A percentile compares a stretch with the other conserved stretches of the same genome.
These are phyloP conservation scores for Ecliptopera silaceata DNA, from an alignment of 2,888 invertebrate genomes.

Conservation along the genomic window DNA sequence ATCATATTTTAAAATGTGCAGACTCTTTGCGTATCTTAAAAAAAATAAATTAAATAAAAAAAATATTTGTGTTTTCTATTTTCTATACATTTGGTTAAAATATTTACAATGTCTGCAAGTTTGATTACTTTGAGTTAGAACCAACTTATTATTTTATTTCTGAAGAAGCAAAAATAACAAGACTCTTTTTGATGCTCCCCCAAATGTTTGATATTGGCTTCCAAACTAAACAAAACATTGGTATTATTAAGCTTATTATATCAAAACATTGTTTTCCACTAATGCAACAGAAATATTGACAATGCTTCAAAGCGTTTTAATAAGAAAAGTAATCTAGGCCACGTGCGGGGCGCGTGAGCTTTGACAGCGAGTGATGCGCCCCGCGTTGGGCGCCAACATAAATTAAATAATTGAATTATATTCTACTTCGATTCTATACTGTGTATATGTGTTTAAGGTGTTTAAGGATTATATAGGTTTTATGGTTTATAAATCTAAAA, in stretches of 20 bases:
- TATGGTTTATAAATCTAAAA: no score
- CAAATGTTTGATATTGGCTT: neutral
- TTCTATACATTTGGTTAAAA: no score
- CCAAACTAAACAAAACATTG: neutral
- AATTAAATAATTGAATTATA: neutral
- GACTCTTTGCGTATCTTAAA: no score
- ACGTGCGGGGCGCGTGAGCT: slow-evolving; percentile 12
- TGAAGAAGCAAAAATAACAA: neutral
- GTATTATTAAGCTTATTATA: neutral
- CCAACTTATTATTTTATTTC: neutral
- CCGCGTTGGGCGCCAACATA: slow-evolving; percentile 16
- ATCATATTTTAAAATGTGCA: no score
- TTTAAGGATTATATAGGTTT: no score
- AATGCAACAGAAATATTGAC: slow-evolving; percentile 9
- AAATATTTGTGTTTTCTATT: no score
- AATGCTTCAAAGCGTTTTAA: slow-evolving; percentile 5
- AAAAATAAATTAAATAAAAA: no score
- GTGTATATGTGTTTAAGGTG: no score
- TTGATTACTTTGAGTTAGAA: neutral
- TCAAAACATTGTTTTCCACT: slow-evolving; percentile 7
- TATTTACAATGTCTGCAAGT: no score
- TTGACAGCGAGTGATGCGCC: slow-evolving; percentile 17
- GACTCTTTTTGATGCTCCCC: neutral
- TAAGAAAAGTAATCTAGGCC: slow-evolving; percentile 13
- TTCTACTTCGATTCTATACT: neutral